Conservation (phyloP, 2,113 vertebrate species). For the Sebastes schlegelii region DNA sequence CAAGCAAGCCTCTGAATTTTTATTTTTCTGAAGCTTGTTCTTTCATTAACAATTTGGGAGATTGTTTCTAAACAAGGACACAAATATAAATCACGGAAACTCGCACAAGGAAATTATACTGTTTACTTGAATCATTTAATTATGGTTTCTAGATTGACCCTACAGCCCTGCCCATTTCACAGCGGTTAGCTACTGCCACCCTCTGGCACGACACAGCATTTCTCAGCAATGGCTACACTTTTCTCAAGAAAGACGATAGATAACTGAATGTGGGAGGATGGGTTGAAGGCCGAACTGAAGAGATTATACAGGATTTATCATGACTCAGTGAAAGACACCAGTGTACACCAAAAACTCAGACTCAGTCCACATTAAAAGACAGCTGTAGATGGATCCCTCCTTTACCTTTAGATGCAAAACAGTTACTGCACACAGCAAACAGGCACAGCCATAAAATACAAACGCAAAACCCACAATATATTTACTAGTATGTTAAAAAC, state of each 20-base stretch:
- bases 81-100: not conserved
- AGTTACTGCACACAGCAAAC: not conserved
- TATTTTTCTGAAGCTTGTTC: not conserved
- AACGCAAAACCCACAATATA: not conserved
- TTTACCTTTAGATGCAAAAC: not conserved
- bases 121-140: not conserved
- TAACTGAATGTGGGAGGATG: not conserved
- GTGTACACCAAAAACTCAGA: not conserved
- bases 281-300: not conserved
- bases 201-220: conserved; percentile 38
- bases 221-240: not conserved
- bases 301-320: not conserved
- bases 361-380: not conserved
- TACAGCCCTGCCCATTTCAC: not conserved
- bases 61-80: not conserved
- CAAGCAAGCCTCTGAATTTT: not conserved
- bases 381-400: not conserved
- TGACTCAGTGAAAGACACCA: not conserved
- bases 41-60: not conserved
- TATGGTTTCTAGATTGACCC: not conserved
- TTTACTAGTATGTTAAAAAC: not conserved
- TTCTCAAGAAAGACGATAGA: not conserved
- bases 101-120: not conserved
- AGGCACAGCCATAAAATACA: not conserved
- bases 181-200: conserved; percentile 44